These are phyloP conservation scores for Chymomyza fuscimana DNA, from an alignment of 2,888 invertebrate genomes.

Conservation along the genomic window DNA sequence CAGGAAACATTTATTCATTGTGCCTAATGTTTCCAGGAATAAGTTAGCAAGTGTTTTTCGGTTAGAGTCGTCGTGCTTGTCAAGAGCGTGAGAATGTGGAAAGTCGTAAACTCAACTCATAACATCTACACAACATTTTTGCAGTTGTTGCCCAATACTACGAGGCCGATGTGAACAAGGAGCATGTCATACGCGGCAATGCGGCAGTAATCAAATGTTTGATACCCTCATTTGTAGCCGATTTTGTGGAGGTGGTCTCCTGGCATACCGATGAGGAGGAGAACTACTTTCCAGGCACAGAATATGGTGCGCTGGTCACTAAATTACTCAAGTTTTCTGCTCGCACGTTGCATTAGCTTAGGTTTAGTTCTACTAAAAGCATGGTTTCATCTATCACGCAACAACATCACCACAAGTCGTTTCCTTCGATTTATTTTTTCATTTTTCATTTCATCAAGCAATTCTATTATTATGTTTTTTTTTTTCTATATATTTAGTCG, in stretches of 20 bases:
- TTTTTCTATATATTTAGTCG: conserved; percentile 82
- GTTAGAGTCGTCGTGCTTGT: not conserved
- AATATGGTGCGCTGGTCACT: conserved; percentile 77
- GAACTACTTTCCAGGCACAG: conserved; percentile 78
- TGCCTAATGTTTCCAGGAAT: conserved; percentile 51
- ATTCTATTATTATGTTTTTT: conserved; percentile 6
- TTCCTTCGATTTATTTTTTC: conserved; percentile 24
- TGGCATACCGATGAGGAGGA: conserved; percentile 88
- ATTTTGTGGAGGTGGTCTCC: conserved; percentile 92
- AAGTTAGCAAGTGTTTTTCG: conserved; percentile 34
- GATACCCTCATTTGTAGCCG: conserved; percentile 95
- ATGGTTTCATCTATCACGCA: conserved; percentile 40
- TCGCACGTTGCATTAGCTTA: conserved; percentile 24
- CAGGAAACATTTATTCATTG: conserved; percentile 33
- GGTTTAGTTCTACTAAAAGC: conserved; percentile 62
- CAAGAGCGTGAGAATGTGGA: conserved; percentile 50
- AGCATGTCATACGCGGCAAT: conserved; percentile 93
- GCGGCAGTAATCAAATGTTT: conserved; percentile 93
- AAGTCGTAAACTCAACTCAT: conserved; percentile 6
- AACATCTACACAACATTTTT: conserved; percentile 26
- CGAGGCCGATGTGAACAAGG: conserved; percentile 94
- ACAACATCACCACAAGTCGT: conserved; percentile 21
- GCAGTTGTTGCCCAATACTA: conserved; percentile 93
- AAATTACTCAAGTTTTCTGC: conserved; percentile 8
- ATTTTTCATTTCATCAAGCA: conserved; percentile 16